These are phyloP conservation scores for Puma concolor DNA, from an alignment of 2,113 vertebrate species.

Conservation along the genomic window DNA sequence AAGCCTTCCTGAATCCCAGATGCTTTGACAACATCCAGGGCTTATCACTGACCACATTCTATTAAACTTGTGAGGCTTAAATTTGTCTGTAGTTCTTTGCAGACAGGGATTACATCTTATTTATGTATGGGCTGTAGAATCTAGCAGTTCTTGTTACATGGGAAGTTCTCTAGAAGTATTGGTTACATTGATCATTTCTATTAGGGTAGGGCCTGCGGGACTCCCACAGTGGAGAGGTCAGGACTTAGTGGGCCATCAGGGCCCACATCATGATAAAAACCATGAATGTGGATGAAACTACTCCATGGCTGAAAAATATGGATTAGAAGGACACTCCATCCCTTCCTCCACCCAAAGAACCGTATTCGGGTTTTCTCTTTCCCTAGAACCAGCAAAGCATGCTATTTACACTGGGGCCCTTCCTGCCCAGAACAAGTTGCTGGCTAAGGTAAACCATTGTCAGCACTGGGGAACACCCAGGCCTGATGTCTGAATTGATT, in stretches of 20 bases:
- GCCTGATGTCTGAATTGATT: conserved; percentile 4
- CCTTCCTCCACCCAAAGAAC: not conserved
- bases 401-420: conserved; percentile 4
- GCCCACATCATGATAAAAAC: not conserved
- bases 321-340: not conserved
- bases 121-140: not conserved
- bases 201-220: not conserved
- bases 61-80: not conserved
- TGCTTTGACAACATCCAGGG: not conserved
- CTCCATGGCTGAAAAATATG: not conserved
- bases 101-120: not conserved
- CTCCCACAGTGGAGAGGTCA: not conserved
- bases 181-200: not conserved
- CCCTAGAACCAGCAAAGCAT: not conserved
- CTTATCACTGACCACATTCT: not conserved
- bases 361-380: not conserved
- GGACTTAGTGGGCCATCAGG: not conserved
- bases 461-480: conserved; percentile 25
- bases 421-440: conserved; percentile 25
- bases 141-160: not conserved
- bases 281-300: not conserved
- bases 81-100: conserved; percentile 22
- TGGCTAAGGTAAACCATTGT: conserved; percentile 42
- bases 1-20: not conserved
- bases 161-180: not conserved